A percentile compares a stretch with the other conserved stretches of the same genome.
Conservation (phyloP, 2,888 invertebrate species). For the Himalopsyche anomala region DNA sequence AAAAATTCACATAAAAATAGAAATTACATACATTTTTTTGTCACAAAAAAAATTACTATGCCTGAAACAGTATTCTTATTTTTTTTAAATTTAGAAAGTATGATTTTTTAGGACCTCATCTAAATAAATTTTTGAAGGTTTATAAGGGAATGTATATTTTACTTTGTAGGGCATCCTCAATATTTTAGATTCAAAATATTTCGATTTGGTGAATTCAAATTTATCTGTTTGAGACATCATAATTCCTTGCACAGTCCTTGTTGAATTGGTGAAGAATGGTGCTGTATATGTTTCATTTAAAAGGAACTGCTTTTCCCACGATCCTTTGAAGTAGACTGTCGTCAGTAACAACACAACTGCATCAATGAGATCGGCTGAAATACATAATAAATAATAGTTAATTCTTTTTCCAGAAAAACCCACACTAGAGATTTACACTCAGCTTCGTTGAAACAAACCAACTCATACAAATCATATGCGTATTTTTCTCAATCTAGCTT, state of each 20-base stretch:
- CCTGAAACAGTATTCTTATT: no score
- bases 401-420: no score
- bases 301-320: conserved; percentile 84
- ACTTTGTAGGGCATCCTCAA: conserved; percentile 85
- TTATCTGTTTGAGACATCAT: conserved; percentile 84
- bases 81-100: no score
- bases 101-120: no score
- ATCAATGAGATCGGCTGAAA: conserved; percentile 78
- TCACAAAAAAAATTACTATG: no score
- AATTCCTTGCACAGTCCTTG: conserved; percentile 73
- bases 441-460: no score
- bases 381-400: background rate
- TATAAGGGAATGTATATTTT: conserved; percentile 61
- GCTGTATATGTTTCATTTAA: conserved; percentile 78
- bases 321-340: conserved; percentile 88
- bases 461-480: no score
- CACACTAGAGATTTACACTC: no score
- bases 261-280: conserved; percentile 77
- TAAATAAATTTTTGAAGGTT: no score
- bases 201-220: conserved; percentile 81
- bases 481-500: no score
- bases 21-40: no score
- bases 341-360: conserved; percentile 84
- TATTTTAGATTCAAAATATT: conserved; percentile 82
- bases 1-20: no score